Evolutionary conservation across 2,888 invertebrate genomes (phyloP), one percentile per base, ranked within the genome.

Genomic region (Teleiodes luculella): DNA sequence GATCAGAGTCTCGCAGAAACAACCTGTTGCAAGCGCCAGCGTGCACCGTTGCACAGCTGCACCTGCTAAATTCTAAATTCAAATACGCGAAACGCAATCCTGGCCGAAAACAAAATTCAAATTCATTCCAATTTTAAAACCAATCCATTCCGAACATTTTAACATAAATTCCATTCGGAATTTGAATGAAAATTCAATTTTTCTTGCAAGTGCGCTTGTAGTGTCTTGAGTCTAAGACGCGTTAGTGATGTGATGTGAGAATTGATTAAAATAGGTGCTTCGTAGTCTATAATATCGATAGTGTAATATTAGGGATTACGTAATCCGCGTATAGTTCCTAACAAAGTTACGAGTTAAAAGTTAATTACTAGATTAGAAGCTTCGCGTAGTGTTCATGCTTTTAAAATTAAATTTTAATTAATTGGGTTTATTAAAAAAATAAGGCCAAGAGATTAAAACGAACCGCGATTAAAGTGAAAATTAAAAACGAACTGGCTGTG

Each of bases 1-100:
- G 52, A 24, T 28, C 59, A 54, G 61, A 60, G 68, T 61, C 73
- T 78, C 74, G 76, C 76, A 67, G 67, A 86, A 86, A 86, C 88
- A 87, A 89, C 88, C 88, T 89, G 88, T 89, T 89, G 88, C 88
- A 89, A 84, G 71, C 65, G 72, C 72, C 84, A 79, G 82, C 86
- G 86, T 89, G 88, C 88, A 87, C 80, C 72, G 71, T 78, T 88
- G 88, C 88, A 87, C 80, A 80, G 68, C 72, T 74, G 74, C 69
- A 73, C 79, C 80, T 78, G 74, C 69, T 70, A 76, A 79, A 78
- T 70, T 68, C 70, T 68, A 69, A 64, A 66, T 65, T 35, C 24
- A 64, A 57, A 63, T 61, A 56, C 62, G 60, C 57, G 62, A 52
- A 59, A 53, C 57, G 62, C 50, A 56, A 37, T 37, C 49, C 37